Evolutionary conservation across 2,113 vertebrate genomes (phyloP), one percentile per base, ranked within the genome.

Genomic region (Poeciliopsis turrubarensis): DNA sequence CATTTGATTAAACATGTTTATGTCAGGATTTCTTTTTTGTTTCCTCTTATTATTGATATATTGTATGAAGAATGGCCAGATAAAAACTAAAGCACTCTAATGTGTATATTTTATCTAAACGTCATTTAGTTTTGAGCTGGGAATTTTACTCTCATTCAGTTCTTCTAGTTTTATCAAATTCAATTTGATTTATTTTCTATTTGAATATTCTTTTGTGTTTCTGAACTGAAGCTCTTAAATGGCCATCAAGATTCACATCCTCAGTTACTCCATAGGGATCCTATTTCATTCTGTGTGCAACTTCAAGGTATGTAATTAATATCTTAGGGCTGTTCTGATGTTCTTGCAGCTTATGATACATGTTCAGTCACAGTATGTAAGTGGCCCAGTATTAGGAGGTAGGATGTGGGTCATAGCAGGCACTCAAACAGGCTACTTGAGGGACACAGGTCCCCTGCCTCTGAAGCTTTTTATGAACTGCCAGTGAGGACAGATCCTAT

Each of bases 401-500:
- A 64, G 70, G 83, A 91, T 93, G 80, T 93, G 91, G 91, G 91
- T 92, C 91, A 90, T 37, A 78, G 84, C 87, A 68, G 72, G 77
- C 81, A 71, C 77, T 88, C 83, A 80, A 79, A 86, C 86, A 72
- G 77, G 75, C 85, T 71, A 79, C 89, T 87, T 89, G 72, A 86
- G 91, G 89, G 89, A 90, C 87, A 87, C 85, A 77, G 77, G 81
- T 89, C 84, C 85, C 80, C 75, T 81, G 87, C 72, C 9, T 89
- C 77, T 15, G 19, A 31, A 86, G 86, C 88, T 82, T 91, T 92
- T 91, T 89, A 92, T 90, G 79, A 89, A 89, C 78, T 84, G 84
- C 88, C 89, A 90, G 87, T 74, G 75, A 91, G 86, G 86, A 86
- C 84, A 91, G 80, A 86, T 89, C 70, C 87, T 83, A 81, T 65